A percentile compares a stretch with the other conserved stretches of the same genome.
Evolutionary conservation across 30 jellyfish, hydroid and myxozoan species (phyloP).

Genomic region (Aurelia aurita complex sp. Pacific): DNA sequence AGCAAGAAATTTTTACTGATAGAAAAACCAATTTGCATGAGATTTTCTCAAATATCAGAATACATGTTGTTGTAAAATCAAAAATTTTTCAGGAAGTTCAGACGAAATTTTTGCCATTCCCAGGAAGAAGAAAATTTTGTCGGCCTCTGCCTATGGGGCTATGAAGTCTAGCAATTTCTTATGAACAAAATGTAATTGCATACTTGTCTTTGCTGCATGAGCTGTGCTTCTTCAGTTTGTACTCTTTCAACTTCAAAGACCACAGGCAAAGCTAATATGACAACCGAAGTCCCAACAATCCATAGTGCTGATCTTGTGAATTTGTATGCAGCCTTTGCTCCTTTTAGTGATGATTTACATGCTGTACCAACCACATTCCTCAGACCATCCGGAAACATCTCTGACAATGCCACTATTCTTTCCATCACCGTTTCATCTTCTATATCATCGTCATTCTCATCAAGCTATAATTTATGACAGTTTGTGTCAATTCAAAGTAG

Average conservation of each 20-base stretch:
- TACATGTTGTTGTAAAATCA: too few species aligned
- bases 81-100: too few species aligned
- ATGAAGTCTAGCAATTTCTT: not conserved
- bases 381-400: constrained; percentile 92
- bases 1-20: too few species aligned
- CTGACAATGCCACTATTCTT: constrained; percentile 84
- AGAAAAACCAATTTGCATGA: too few species aligned
- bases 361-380: constrained; percentile 72
- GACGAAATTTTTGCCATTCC: too few species aligned
- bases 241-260: constrained; percentile 95
- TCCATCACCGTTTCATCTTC: constrained; percentile 91
- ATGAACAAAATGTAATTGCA: not conserved
- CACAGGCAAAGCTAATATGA: constrained; percentile 92
- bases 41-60: too few species aligned
- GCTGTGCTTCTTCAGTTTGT: constrained; percentile 97
- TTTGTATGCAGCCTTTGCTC: constrained; percentile 65
- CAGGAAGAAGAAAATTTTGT: too few species aligned
- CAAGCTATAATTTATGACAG: not conserved
- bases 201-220: constrained; percentile 94
- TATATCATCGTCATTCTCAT: constrained; percentile 78
- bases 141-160: too few species aligned
- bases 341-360: constrained; percentile 46
- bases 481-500: too few species aligned
- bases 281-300: constrained; percentile 94
- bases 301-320: constrained; percentile 92